Percentiles rank a stretch among this genome's conserved stretches.
phyloP scores from a whole-genome alignment of 2,888 invertebrate species.

The Bombylius discolor region DNA sequence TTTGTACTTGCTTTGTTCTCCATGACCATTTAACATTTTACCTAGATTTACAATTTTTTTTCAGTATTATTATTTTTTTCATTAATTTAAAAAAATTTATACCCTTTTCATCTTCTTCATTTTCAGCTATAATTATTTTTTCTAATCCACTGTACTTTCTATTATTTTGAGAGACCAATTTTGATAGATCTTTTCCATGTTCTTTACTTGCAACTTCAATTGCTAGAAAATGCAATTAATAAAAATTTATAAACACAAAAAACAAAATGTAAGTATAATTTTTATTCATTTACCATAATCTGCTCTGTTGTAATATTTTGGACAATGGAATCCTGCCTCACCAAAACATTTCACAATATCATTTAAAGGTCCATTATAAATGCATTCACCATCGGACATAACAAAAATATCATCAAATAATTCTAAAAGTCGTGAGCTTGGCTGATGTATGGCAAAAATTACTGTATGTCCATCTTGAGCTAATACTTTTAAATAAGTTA shows the following conservation, averaged over 20 bases:
- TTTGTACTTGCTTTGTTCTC: background rate
- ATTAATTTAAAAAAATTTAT: background rate
- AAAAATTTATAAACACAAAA: background rate
- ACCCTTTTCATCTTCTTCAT: background rate
- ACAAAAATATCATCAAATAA: slow-evolving; percentile 80
- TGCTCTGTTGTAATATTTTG: slow-evolving; percentile 79
- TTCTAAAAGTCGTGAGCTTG: slow-evolving; percentile 69
- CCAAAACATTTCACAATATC: slow-evolving; percentile 60
- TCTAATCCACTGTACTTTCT: background rate
- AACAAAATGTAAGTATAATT: background rate
- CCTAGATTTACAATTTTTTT: background rate
- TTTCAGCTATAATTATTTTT: background rate
- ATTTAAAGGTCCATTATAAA: slow-evolving; percentile 62
- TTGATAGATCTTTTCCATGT: slow-evolving; percentile 36
- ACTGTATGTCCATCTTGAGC: slow-evolving; percentile 72
- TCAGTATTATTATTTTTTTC: background rate
- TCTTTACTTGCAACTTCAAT: slow-evolving; percentile 50
- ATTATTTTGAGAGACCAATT: slow-evolving; percentile 4
- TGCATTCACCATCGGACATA: slow-evolving; percentile 60
- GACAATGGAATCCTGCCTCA: slow-evolving; percentile 57
- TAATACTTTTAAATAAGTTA: slow-evolving; percentile 61
- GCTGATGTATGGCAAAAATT: slow-evolving; percentile 82
- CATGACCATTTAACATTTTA: background rate
- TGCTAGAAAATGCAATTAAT: slow-evolving; percentile 16
- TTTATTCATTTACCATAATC: slow-evolving; percentile 54